Evolutionary conservation across 2,113 vertebrate genomes (phyloP), one percentile per base, ranked within the genome.

Genomic region (Festucalex cinctus): DNA sequence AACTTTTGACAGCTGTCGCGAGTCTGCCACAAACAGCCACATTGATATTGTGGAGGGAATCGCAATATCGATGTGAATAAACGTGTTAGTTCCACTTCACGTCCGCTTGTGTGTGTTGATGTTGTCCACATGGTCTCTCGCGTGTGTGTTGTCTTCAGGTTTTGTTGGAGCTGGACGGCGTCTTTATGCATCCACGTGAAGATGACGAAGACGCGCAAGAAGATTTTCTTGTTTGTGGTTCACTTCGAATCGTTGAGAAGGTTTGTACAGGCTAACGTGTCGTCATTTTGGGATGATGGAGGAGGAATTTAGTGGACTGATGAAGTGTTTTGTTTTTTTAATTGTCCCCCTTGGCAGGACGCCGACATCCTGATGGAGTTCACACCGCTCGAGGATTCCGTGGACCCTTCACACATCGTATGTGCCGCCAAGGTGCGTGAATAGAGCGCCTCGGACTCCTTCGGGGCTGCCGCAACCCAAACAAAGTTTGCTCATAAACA

Each of bases 371-470:
- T 94, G 44, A 93, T 99, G 81, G 97, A 98, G 70, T 99, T 94
- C 91, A 93, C 91, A 77, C 95, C 95, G 10, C 14, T 95, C 86
- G 96, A 98, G 80, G 96, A 98, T 58, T 86, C 92, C 0, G 91
- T 95, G 39, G 95, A 96, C 86, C 92, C 93, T 58, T 96, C 94
- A 66, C 98, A 93, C 89, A 97, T 99, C 83, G 92, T 97, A 19
- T 98, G 90, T 91, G 95, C 97, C 81, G 94, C 94, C 86, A 97
- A 99, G 96, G 97, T 83, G 26, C 9, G 10, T 53, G 49, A 16
- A 32, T 4, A 32, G 28, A 32, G 2, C 28, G 4, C 2, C 28
- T 32, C 28, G n/a, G n/a, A n/a, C n/a, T n/a, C n/a, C n/a, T n/a
- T n/a, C n/a, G n/a, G n/a, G n/a, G n/a, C n/a, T n/a, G n/a, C n/a